phyloP scores from a whole-genome alignment of 2,888 invertebrate genomes.

The Opisthograptis luteolata region DNA sequence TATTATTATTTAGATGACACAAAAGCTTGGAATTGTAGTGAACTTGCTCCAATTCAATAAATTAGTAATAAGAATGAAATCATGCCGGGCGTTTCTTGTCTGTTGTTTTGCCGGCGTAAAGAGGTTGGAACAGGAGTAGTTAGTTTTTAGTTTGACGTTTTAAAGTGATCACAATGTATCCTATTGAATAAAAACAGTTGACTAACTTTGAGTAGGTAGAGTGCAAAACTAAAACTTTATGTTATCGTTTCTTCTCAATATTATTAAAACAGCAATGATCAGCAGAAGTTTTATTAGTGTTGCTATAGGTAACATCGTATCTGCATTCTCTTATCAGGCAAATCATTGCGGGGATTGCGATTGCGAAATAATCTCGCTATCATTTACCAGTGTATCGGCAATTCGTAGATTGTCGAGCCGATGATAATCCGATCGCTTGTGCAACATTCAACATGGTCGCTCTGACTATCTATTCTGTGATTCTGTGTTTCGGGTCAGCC shows the following conservation, averaged over 20 bases:
- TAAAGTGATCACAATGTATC: too few species aligned
- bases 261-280: neutral
- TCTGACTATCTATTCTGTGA: too few species aligned
- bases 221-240: neutral
- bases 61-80: too few species aligned
- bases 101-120: too few species aligned
- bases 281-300: neutral
- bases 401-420: conserved; percentile 10
- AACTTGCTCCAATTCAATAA: too few species aligned
- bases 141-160: too few species aligned
- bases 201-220: too few species aligned
- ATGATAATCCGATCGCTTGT: conserved; percentile 17
- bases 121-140: too few species aligned
- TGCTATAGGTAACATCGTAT: neutral
- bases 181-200: too few species aligned
- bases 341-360: conserved; percentile 2
- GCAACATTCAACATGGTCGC: conserved; percentile 18
- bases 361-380: conserved; percentile 12
- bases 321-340: conserved; percentile 3
- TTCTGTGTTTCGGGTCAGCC: conserved; percentile 29
- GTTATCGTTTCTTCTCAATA: neutral
- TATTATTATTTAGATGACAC: too few species aligned
- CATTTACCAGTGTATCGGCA: conserved; percentile 9
- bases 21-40: too few species aligned
- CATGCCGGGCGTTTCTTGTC: too few species aligned